phyloP scores from a whole-genome alignment of 2,888 invertebrate genomes.

The Diploptera punctata region DNA sequence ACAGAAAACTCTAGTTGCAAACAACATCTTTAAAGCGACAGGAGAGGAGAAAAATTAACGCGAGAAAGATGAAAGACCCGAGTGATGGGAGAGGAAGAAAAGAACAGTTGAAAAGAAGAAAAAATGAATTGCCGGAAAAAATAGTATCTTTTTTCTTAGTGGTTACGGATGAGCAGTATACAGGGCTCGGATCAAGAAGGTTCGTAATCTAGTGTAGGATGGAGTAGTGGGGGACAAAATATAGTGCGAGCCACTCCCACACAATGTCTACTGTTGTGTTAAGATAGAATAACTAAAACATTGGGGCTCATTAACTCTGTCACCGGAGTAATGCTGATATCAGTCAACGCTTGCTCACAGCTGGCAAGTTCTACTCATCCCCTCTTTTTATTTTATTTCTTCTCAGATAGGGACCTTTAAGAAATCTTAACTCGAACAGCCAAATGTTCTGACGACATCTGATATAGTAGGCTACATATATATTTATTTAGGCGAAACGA shows the following conservation, averaged over 20 bases:
- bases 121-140: no score
- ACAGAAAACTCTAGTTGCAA: no score
- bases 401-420: background rate
- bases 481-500: constrained; percentile 13
- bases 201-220: background rate
- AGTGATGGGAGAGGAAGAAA: background rate
- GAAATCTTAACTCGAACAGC: background rate
- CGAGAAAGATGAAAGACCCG: no score
- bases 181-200: background rate
- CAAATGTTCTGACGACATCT: background rate
- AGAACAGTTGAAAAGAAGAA: background rate
- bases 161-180: constrained; percentile 20
- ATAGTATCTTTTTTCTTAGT: background rate
- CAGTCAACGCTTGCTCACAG: constrained; percentile 30
- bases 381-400: no score
- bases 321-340: constrained; percentile 33
- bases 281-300: constrained; percentile 22
- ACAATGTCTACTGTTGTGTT: constrained; percentile 4
- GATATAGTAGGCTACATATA: constrained; percentile 4
- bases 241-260: background rate
- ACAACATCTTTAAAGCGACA: no score
- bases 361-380: constrained; percentile 25
- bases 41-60: no score
- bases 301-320: constrained; percentile 31
- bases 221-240: no score